These are phyloP conservation scores for Chironomus riparius DNA, from an alignment of 2,888 invertebrate species.

Conservation along the genomic window DNA sequence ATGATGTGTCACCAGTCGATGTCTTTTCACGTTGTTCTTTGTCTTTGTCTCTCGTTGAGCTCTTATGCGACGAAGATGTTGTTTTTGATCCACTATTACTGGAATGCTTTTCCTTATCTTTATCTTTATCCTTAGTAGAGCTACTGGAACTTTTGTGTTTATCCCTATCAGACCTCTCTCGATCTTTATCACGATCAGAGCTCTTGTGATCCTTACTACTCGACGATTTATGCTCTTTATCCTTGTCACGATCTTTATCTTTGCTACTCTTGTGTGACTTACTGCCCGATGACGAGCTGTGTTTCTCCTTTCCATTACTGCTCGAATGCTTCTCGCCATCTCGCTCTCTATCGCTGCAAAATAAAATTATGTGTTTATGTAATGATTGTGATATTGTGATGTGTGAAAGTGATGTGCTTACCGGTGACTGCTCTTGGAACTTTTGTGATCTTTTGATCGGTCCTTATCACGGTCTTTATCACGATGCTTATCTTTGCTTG, in stretches of 20 bases:
- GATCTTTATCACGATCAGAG: slow-evolving; percentile 37
- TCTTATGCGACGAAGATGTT: slow-evolving; percentile 34
- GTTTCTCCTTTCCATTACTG: slow-evolving; percentile 41
- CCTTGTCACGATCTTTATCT: slow-evolving; percentile 32
- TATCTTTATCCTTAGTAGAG: slow-evolving; percentile 36
- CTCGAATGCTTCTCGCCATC: slow-evolving; percentile 40
- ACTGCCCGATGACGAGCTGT: slow-evolving; percentile 44
- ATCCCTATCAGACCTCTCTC: slow-evolving; percentile 31
- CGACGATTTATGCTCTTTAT: slow-evolving; percentile 36
- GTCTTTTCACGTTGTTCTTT: neutral
- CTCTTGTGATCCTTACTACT: slow-evolving; percentile 39
- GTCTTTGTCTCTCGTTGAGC: slow-evolving; percentile 2
- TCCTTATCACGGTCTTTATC: slow-evolving; percentile 40
- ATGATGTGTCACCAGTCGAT: neutral
- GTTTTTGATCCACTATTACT: slow-evolving; percentile 38
- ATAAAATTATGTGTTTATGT: slow-evolving; percentile 30
- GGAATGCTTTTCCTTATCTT: slow-evolving; percentile 36
- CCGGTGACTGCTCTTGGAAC: slow-evolving; percentile 43
- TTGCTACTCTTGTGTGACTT: slow-evolving; percentile 39
- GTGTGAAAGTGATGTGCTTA: too few species aligned
- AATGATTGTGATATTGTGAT: slow-evolving; percentile 35
- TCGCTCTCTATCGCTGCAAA: slow-evolving; percentile 40
- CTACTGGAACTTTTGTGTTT: slow-evolving; percentile 41
- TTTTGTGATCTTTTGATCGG: slow-evolving; percentile 45
- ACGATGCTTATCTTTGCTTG: slow-evolving; percentile 47